Conservation (phyloP, 2,797 vertebrate genomes). For the Anguilla anguilla region DNA sequence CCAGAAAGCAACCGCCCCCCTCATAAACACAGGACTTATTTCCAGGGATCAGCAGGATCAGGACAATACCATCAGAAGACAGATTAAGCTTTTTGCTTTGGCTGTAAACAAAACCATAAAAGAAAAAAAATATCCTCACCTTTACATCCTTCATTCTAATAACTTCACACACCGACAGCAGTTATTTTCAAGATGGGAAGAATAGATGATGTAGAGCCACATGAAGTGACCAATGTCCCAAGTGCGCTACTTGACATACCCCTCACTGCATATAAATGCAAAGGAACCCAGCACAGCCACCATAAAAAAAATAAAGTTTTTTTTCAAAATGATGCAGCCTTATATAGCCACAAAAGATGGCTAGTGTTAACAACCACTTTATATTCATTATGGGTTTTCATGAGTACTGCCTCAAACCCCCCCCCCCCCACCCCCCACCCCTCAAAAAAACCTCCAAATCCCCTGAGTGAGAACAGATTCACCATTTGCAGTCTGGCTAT, state of each 20-base stretch:
- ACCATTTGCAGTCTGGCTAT: neutral
- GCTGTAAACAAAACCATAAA: constrained; percentile 5
- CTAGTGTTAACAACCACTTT: neutral
- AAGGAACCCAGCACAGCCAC: neutral
- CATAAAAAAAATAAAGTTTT: neutral
- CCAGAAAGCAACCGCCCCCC: neutral
- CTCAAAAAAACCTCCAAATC: neutral
- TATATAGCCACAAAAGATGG: neutral
- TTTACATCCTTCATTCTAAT: constrained; percentile 5
- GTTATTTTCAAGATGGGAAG: neutral
- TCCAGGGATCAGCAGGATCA: neutral
- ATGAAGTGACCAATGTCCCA: neutral
- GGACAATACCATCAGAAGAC: neutral
- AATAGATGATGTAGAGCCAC: neutral
- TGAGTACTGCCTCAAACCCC: neutral
- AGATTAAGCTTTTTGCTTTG: neutral
- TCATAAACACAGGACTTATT: neutral
- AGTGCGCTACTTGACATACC: neutral
- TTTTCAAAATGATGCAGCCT: neutral
- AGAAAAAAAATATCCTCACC: neutral
- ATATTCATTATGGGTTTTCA: neutral
- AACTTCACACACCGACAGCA: neutral
- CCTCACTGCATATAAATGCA: constrained; percentile 4
- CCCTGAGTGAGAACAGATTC: too few species aligned
- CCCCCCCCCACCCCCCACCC: neutral